Base-by-base conservation (phyloP, 2,797 vertebrate genomes). In the Falco berigora region DNA sequence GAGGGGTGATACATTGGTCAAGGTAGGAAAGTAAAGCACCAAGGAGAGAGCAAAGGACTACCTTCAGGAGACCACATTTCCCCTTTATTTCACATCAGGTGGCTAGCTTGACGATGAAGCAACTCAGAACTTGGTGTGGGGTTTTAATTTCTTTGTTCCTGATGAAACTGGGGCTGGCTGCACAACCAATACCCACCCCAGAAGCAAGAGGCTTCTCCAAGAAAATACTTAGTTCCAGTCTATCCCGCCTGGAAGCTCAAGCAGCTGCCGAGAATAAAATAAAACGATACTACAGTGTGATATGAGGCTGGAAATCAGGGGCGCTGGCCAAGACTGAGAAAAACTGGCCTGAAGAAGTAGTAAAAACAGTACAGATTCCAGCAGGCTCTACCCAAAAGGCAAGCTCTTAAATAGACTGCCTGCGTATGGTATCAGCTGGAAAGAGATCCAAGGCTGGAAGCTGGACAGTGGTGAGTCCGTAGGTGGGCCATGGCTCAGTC, bases 211-310 rank as follows among this genome's bases (percentile, higher is more conserved):
- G 24, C 19, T 86, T 50, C 67, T 89, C 88, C 81, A 93, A 66
- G 66, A 93, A 63, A 76, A 53, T 7, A 27, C 46, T 93, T 62
- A 14, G 56, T 64, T 82, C 76, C 80, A 78, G 50, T 27, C 76
- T 42, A 36, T 52, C 66, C 76, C 0, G 13, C 56, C 81, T 93
- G 88, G 88, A 86, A 92, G 77, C 68, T 75, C 67, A 62, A 61
- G 92, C 81, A 75, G 86, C 92, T 92, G 86, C 92, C 1, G 73
- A 92, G 86, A 92, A 86, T 83, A 75, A 95, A 92, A 82, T 79
- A 18, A 89, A 92, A 75, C 4, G 46, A 94, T 79, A 66, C 77
- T 62, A 59, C 32, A 61, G 77, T 22, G 53, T 34, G 88, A 86
- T 75, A 82, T 0, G 53, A 89, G 73, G 53, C 62, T 92, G 86